Conservation (phyloP, 2,888 invertebrate species). For the Mimachlamys varia region DNA sequence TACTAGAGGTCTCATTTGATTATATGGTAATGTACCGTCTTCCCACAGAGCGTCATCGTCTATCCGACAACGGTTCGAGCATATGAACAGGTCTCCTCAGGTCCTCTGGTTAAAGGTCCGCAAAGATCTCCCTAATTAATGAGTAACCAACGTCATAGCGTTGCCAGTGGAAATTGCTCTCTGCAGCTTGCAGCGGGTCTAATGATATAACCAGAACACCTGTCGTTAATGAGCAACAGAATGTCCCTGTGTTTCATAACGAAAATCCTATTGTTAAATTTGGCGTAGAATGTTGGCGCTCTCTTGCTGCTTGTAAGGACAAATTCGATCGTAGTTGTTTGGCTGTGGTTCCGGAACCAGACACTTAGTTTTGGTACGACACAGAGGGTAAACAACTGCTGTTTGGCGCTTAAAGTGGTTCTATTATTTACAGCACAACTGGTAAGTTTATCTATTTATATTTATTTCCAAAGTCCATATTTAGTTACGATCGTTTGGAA, state of each 20-base stretch:
- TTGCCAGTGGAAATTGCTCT: not conserved
- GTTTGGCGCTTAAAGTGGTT: not conserved
- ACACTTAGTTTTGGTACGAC: not conserved
- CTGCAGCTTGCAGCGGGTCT: not conserved
- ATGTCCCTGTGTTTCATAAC: slow-evolving; percentile 22
- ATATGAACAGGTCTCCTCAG: not conserved
- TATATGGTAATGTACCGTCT: not conserved
- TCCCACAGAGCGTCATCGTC: not conserved
- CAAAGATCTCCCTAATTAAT: not conserved
- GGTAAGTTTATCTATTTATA: not conserved
- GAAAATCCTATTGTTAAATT: slow-evolving; percentile 14
- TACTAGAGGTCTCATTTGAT: not conserved
- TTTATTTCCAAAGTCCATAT: not conserved
- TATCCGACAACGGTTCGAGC: not conserved
- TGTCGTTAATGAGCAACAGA: not conserved
- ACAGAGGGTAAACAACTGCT: not conserved
- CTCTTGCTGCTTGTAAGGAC: not conserved
- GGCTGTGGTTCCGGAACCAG: not conserved
- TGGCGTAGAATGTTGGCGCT: not conserved
- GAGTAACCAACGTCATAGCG: not conserved
- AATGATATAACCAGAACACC: not conserved
- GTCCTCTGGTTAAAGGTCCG: not conserved
- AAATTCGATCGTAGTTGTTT: not conserved
- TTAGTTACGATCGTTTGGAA: too few relatives aligned
- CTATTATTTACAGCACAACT: not conserved